Percentiles rank a stretch among this genome's conserved stretches.
phyloP scores from a whole-genome alignment of 2,113 vertebrate genomes.

The Argyrosomus japonicus region DNA sequence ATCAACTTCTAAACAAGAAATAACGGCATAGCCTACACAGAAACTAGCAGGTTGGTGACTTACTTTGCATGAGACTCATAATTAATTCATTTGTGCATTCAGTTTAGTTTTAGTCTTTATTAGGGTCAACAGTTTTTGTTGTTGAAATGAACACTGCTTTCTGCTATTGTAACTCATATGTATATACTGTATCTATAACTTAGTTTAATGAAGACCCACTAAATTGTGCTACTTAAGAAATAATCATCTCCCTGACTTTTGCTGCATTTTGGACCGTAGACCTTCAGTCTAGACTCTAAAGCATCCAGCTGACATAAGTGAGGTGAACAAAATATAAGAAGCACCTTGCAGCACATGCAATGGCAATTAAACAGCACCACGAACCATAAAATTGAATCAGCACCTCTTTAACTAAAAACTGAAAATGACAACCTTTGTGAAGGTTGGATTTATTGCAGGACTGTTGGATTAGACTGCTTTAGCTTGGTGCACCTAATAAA shows the following conservation, averaged over 20 bases:
- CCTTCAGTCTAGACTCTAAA: not conserved
- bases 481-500: slow-evolving; percentile 36
- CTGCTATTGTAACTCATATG: not conserved
- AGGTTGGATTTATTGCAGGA: not conserved
- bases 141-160: not conserved
- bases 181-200: too few relatives aligned
- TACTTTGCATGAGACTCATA: not conserved
- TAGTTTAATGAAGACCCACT: not conserved
- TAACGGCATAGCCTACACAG: not conserved
- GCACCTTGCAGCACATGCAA: not conserved
- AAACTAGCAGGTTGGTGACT: not conserved
- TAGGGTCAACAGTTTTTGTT: not conserved
- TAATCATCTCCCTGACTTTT: not conserved
- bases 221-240: not conserved
- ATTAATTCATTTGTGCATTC: not conserved
- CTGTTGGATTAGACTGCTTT: slow-evolving; percentile 16
- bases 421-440: slow-evolving; percentile 5
- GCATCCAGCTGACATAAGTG: not conserved
- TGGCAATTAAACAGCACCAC: not conserved
- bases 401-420: slow-evolving; percentile 3
- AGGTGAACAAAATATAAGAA: not conserved
- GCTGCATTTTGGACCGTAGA: not conserved
- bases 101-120: not conserved
- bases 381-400: slow-evolving; percentile 8
- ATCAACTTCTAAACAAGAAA: too few relatives aligned